Evolutionary conservation across 2,888 invertebrate genomes (phyloP), one percentile per base, ranked within the genome.

Genomic region (Pharmacophagus antenor): DNA sequence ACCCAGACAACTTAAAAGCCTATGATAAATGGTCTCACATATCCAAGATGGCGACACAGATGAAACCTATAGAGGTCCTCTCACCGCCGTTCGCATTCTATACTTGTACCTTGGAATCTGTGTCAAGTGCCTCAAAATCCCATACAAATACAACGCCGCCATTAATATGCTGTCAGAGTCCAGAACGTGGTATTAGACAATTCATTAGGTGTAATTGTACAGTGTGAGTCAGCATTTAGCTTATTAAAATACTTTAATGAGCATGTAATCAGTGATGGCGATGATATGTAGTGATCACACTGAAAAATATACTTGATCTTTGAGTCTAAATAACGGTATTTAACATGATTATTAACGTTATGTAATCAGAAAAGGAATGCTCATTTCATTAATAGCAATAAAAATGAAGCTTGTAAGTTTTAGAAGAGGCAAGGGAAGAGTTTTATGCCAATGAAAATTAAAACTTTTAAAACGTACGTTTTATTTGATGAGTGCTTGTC

Each of bases 191-290:
- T 80, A 85, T 87, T 83, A 84, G 84, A 84, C 88, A 85, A 88
- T 85, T 88, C 88, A 88, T 90, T 88, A 89, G 74, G 67, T 74
- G 73, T 82, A 80, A 88, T 90, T 89, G 89, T 88, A 65, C 69
- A 61, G 65, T 68, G 66, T 89, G 88, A 90, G 66, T 87, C 86
- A 84, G 85, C 85, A 65, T 68, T 67, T 65, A 63, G 63, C 63
- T 67, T 68, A 65, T 71, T 67, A 53, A 49, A 55, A 58, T 56
- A 61, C 65, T 65, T 62, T 70, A 66, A 69, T 67, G 69, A 70
- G 65, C 64, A 62, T 57, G 58, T 60, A 62, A 22, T 56, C 59
- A 56, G 65, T 58, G 62, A 55, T 55, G 48, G 22, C 47, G 51
- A 55, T 54, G 20, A 47, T 56, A 50, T 44, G 15, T 53, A 53